Evolutionary conservation across 2,888 invertebrate genomes (phyloP).

Genomic region (Stenotaenia linearis): DNA sequence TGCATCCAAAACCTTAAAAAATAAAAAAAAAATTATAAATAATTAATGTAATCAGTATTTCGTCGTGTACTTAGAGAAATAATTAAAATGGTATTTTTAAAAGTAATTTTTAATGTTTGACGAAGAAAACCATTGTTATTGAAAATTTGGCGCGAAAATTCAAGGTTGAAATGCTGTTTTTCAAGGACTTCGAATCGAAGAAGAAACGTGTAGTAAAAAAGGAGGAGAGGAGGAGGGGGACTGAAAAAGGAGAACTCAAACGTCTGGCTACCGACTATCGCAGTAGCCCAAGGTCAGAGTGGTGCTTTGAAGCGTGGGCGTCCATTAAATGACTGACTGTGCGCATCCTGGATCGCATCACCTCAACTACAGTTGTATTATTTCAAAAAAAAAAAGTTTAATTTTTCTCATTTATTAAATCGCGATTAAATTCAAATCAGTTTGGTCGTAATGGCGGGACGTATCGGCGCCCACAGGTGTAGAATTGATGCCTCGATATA

Average conservation of each 20-base stretch:
- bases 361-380: background rate
- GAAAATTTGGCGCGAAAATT: background rate
- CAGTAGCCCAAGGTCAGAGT: background rate
- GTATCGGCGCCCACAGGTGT: background rate
- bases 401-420: background rate
- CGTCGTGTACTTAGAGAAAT: too few relatives aligned
- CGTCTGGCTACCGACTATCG: background rate
- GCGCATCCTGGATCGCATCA: background rate
- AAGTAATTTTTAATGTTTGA: too few relatives aligned
- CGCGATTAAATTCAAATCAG: background rate
- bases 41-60: background rate
- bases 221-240: background rate
- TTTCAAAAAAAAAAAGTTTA: too few relatives aligned
- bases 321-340: background rate
- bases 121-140: background rate
- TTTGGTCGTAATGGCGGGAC: background rate
- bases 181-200: background rate
- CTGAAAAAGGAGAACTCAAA: background rate
- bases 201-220: background rate
- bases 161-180: background rate
- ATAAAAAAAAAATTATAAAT: slow-evolving; percentile 36
- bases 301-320: background rate
- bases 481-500: background rate
- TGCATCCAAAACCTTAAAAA: slow-evolving; percentile 50
- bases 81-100: too few relatives aligned